Conservation (phyloP, 2,113 vertebrate species). For the Sebastes fasciatus region DNA sequence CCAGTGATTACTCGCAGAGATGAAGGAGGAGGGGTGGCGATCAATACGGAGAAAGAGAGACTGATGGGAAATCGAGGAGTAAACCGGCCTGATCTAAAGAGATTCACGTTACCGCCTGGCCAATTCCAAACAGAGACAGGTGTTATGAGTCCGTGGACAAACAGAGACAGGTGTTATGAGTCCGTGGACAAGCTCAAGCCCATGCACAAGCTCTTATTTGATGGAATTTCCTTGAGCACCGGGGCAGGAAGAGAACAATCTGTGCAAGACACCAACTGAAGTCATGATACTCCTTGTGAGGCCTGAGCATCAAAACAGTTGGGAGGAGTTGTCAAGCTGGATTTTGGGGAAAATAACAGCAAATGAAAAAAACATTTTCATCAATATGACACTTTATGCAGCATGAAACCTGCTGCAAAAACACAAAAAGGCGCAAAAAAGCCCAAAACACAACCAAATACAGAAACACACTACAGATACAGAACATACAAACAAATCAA, state of each 20-base stretch:
- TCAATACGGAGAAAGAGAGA: slow-evolving; percentile 70
- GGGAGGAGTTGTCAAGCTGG: slow-evolving; percentile 21
- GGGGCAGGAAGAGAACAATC: slow-evolving; percentile 12
- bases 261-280: slow-evolving; percentile 5
- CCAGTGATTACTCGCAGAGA: slow-evolving; percentile 66
- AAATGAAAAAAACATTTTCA: not conserved
- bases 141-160: slow-evolving; percentile 17
- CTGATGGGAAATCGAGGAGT: slow-evolving; percentile 56
- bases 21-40: slow-evolving; percentile 35
- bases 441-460: not conserved
- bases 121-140: slow-evolving; percentile 41
- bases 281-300: not conserved
- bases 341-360: not conserved
- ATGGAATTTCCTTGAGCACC: slow-evolving; percentile 25
- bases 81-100: slow-evolving; percentile 50
- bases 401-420: not conserved
- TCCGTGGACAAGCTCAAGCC: too few species aligned
- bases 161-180: slow-evolving; percentile 33
- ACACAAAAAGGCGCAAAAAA: too few species aligned
- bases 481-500: too few species aligned
- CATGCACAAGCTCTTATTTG: slow-evolving; percentile 14
- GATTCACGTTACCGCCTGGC: slow-evolving; percentile 49
- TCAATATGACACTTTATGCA: not conserved
- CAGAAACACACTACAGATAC: not conserved
- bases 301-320: slow-evolving; percentile 8